Conservation (phyloP, 2,888 invertebrate species). For the Agapetus fuscipes region DNA sequence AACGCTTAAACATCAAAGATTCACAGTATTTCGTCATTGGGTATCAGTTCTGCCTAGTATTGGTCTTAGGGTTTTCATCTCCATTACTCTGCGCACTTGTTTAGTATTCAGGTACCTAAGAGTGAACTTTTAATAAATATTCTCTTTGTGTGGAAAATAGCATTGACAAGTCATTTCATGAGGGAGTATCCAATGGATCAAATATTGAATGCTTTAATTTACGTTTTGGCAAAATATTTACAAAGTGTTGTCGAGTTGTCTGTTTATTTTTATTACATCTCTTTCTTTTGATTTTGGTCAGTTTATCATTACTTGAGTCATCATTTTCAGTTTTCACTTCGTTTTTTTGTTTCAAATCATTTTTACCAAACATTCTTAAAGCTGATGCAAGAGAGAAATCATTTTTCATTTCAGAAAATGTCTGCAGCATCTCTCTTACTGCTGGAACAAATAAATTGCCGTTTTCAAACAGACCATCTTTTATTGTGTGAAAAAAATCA, state of each 20-base stretch:
- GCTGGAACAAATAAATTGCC: constrained; percentile 15
- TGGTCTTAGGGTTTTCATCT: too few relatives aligned
- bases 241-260: constrained; percentile 3
- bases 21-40: too few relatives aligned
- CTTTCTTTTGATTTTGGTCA: background rate
- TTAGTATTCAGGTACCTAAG: too few relatives aligned
- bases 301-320: background rate
- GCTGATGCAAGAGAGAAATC: constrained; percentile 11
- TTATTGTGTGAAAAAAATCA: constrained; percentile 11
- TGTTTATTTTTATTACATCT: background rate
- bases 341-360: constrained; percentile 1
- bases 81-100: too few relatives aligned
- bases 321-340: background rate
- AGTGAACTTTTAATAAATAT: too few relatives aligned
- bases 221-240: constrained; percentile 5
- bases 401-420: constrained; percentile 13
- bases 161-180: too few relatives aligned
- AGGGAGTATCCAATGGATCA: constrained; percentile 10
- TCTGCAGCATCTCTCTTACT: constrained; percentile 13
- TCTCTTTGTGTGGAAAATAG: too few relatives aligned
- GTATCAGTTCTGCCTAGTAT: too few relatives aligned
- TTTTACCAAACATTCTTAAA: constrained; percentile 12
- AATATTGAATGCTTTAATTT: constrained; percentile 1
- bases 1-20: too few relatives aligned
- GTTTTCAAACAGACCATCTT: constrained; percentile 14